Base-by-base conservation (phyloP, 2,888 invertebrate species). In the Smittia aterrima region DNA sequence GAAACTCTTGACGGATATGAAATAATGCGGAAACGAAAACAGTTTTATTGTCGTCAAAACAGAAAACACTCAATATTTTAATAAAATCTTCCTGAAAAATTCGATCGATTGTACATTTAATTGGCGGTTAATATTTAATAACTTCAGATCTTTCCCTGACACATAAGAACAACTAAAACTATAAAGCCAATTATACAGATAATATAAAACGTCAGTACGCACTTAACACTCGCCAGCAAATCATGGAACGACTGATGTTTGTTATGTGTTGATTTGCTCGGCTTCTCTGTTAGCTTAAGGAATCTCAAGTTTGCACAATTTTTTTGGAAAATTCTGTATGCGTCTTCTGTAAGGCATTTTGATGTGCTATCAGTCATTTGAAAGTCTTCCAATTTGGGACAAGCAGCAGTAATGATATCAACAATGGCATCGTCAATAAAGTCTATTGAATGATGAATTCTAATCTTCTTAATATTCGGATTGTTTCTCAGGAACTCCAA, bases 161-260 rank as follows among this genome's bases (percentile, higher is more conserved):
- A 27, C 72, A 72, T 72, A 20, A 72, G 13, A 0, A 62, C 18
- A 13, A 72, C 13, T n/a, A 72, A n/a, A n/a, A 62, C 7, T 3
- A 72, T 9, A 40, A 72, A 72, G 1, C 25, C 32, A 22, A 72
- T 62, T 3, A 72, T 72, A 16, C 72, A 72, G 22, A 72, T 62
- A 13, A 62, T 18, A 22, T 72, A 72, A 72, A 72, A 72, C 6
- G 27, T 58, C n/a, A 72, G 53, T 3, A 72, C 40, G 40, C 72
- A 72, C n/a, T 72, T 72, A 38, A 72, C 20, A 62, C 58, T 72
- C 13, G 72, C 72, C 6, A 72, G 40, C 18, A 72, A 18, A 20
- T 72, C 62, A 24, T 72, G 72, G 38, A 72, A 72, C 6, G 25
- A 25, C 27, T 72, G 72, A 40, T 72, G 58, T 9, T 72, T 72